phyloP scores from a whole-genome alignment of 2,888 invertebrate genomes.

The Hetaerina titia region DNA sequence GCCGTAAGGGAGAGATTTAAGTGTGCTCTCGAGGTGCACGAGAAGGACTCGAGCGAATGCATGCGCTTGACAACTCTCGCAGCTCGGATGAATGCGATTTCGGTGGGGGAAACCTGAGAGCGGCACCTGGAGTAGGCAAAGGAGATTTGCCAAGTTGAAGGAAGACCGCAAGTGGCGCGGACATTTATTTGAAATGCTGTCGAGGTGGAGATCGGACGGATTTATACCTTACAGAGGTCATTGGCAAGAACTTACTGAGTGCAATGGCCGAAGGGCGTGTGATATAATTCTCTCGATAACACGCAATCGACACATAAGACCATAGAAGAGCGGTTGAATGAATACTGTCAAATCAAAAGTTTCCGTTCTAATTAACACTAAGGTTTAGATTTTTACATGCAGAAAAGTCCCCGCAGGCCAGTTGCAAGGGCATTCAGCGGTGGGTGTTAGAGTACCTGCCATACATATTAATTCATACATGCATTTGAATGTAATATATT shows the following conservation, averaged over 20 bases:
- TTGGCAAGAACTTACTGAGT: not conserved
- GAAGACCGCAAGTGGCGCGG: not conserved
- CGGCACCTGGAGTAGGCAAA: not conserved
- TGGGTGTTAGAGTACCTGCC: too few relatives aligned
- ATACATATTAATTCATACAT: too few relatives aligned
- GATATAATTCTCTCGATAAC: not conserved
- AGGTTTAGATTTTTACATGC: too few relatives aligned
- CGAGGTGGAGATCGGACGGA: not conserved
- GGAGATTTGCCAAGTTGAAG: not conserved
- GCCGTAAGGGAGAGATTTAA: not conserved
- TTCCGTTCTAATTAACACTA: too few relatives aligned
- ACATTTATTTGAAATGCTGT: constrained; percentile 19
- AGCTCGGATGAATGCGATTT: not conserved
- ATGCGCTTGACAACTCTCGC: constrained; percentile 1
- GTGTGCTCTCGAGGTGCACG: not conserved
- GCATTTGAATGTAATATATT: too few relatives aligned
- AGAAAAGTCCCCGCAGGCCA: too few relatives aligned
- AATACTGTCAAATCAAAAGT: too few relatives aligned
- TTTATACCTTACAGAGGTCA: not conserved
- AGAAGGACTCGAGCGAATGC: not conserved
- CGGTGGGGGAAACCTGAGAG: not conserved
- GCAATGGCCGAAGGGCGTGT: not conserved
- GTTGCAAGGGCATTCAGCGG: too few relatives aligned
- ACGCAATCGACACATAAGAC: too few relatives aligned
- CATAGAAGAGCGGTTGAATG: too few relatives aligned